Percentiles rank a stretch among this genome's conserved stretches.
Evolutionary conservation across 2,888 invertebrate species (phyloP).

Genomic region (Catocala nupta): DNA sequence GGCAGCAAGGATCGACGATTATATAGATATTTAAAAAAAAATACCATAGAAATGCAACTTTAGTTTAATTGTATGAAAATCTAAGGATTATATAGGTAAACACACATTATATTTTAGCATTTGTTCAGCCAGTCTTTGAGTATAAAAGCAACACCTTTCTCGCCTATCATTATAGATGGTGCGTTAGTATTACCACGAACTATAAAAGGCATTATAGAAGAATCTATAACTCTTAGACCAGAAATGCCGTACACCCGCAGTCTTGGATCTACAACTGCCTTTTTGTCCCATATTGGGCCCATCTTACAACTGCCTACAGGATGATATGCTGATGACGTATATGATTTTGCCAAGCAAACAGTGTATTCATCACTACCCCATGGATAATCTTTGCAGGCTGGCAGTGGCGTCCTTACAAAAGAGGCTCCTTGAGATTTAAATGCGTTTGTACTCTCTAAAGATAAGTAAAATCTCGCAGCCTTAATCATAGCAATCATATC

Average conservation of each 20-base stretch:
- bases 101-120: background rate
- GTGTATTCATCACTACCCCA: slow-evolving; percentile 89
- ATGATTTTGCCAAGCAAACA: slow-evolving; percentile 87
- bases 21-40: too few relatives aligned
- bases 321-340: slow-evolving; percentile 84
- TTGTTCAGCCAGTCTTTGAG: slow-evolving; percentile 60
- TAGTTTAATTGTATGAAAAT: too few relatives aligned
- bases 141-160: slow-evolving; percentile 72
- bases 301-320: slow-evolving; percentile 76
- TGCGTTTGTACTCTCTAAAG: slow-evolving; percentile 85
- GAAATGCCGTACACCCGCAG: slow-evolving; percentile 88
- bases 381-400: slow-evolving; percentile 84
- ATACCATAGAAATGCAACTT: too few relatives aligned
- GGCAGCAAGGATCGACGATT: too few relatives aligned
- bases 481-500: slow-evolving; percentile 88
- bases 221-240: slow-evolving; percentile 90
- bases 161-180: slow-evolving; percentile 93
- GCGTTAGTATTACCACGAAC: slow-evolving; percentile 94
- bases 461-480: slow-evolving; percentile 86
- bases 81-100: background rate
- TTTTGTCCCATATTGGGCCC: slow-evolving; percentile 85
- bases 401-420: slow-evolving; percentile 83
- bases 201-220: slow-evolving; percentile 93
- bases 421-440: slow-evolving; percentile 85
- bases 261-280: slow-evolving; percentile 90